These are phyloP conservation scores for Conchocele bisecta DNA, from an alignment of 2,888 invertebrate genomes.

Conservation along the genomic window DNA sequence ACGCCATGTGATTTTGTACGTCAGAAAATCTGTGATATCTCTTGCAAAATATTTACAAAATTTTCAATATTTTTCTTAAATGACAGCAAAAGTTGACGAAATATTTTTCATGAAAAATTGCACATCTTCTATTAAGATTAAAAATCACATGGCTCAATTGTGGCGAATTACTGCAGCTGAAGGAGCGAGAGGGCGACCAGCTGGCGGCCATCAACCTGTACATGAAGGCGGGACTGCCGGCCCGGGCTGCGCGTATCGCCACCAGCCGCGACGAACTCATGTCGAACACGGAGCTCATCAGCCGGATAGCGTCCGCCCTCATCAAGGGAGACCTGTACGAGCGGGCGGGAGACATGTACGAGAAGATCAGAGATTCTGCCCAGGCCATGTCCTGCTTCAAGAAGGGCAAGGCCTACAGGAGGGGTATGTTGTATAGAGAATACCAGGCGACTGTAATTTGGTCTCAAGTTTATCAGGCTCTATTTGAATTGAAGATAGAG, in stretches of 20 bases:
- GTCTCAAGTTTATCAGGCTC: no score
- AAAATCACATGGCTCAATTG: no score
- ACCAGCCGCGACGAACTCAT: slow-evolving; percentile 86
- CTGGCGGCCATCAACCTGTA: slow-evolving; percentile 93
- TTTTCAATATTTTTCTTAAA: no score
- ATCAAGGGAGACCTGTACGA: slow-evolving; percentile 88
- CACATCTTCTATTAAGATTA: no score
- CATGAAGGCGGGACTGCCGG: slow-evolving; percentile 93
- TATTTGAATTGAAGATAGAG: no score
- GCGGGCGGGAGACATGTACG: slow-evolving; percentile 88
- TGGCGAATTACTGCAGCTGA: no score
- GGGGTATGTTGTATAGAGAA: slow-evolving; percentile 78
- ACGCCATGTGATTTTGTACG: no score
- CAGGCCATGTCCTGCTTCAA: slow-evolving; percentile 90
- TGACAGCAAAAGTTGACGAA: no score
- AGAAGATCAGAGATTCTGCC: slow-evolving; percentile 87
- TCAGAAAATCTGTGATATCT: no score
- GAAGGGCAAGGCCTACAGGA: slow-evolving; percentile 87
- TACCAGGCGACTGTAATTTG: background rate
- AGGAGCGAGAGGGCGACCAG: slow-evolving; percentile 91
- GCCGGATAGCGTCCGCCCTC: slow-evolving; percentile 84
- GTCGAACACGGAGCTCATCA: slow-evolving; percentile 89
- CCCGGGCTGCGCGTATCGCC: slow-evolving; percentile 90
- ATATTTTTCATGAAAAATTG: no score
- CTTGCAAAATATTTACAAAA: no score